These are phyloP conservation scores for Cyclophora albipunctata DNA, from an alignment of 2,888 invertebrate genomes.

Conservation along the genomic window DNA sequence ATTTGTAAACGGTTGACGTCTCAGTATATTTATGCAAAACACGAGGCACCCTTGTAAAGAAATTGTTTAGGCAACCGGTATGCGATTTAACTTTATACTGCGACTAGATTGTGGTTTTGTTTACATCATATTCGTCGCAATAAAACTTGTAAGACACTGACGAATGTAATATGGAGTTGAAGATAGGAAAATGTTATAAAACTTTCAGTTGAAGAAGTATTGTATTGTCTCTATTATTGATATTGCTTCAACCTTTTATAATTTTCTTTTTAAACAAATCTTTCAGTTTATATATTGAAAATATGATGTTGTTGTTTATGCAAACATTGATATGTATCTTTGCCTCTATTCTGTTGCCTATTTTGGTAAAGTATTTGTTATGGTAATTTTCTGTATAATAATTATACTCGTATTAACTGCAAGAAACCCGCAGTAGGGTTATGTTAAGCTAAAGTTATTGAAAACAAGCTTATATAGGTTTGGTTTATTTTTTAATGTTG, in stretches of 20 bases:
- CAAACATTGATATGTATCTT: no score
- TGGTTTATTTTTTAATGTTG: no score
- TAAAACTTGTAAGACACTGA: constrained; percentile 69
- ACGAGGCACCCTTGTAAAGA: constrained; percentile 50
- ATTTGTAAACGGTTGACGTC: constrained; percentile 69
- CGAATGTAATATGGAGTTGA: constrained; percentile 58
- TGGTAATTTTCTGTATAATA: no score
- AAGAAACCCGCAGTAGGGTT: no score
- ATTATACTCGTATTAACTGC: no score
- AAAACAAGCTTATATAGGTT: no score
- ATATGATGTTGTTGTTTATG: no score
- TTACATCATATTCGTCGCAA: constrained; percentile 59
- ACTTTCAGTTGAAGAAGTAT: constrained; percentile 44
- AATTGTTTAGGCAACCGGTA: constrained; percentile 61
- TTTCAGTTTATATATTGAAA: no score
- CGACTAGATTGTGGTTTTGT: constrained; percentile 46
- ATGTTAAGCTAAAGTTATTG: no score
- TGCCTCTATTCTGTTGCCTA: no score
- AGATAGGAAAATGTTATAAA: constrained; percentile 41
- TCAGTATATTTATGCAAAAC: constrained; percentile 67
- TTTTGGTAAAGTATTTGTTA: no score
- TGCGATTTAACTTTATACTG: constrained; percentile 52
- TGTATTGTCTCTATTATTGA: constrained; percentile 44
- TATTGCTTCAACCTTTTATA: constrained; percentile 18
- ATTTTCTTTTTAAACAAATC: no score